Conservation (phyloP, 2,888 invertebrate genomes). For the Rhodophaea formosa region DNA sequence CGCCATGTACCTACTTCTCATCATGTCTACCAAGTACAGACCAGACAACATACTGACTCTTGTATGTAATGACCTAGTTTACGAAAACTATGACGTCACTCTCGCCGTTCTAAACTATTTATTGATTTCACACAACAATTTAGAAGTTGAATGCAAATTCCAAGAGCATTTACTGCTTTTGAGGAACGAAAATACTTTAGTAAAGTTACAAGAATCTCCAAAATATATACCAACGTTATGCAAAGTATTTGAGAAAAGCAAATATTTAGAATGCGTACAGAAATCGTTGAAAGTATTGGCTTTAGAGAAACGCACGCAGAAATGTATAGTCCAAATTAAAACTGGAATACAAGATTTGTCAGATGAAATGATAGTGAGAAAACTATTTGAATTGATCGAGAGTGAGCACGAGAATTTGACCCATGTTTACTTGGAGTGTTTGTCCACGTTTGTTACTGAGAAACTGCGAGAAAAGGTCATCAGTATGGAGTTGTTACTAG, state of each 20-base stretch:
- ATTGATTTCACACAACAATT: slow-evolving; percentile 37
- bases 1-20: slow-evolving; percentile 37
- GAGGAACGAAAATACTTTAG: slow-evolving; percentile 29
- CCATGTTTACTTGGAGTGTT: slow-evolving; percentile 55
- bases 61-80: slow-evolving; percentile 35
- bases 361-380: slow-evolving; percentile 38
- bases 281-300: slow-evolving; percentile 55
- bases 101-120: slow-evolving; percentile 43
- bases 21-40: slow-evolving; percentile 31
- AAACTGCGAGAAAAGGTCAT: slow-evolving; percentile 31
- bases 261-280: slow-evolving; percentile 56
- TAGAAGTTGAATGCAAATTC: slow-evolving; percentile 41
- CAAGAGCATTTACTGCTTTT: slow-evolving; percentile 42
- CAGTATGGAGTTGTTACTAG: slow-evolving; percentile 31
- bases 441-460: slow-evolving; percentile 43
- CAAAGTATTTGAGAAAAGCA: slow-evolving; percentile 36
- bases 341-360: slow-evolving; percentile 24
- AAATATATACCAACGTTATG: slow-evolving; percentile 42
- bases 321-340: slow-evolving; percentile 38
- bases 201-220: slow-evolving; percentile 28
- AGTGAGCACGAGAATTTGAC: slow-evolving; percentile 56
- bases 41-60: slow-evolving; percentile 25
- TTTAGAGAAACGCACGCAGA: slow-evolving; percentile 47
- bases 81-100: slow-evolving; percentile 46
- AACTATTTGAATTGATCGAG: slow-evolving; percentile 43